phyloP scores from a whole-genome alignment of 2,113 vertebrate species.

The Peromyscus maniculatus region DNA sequence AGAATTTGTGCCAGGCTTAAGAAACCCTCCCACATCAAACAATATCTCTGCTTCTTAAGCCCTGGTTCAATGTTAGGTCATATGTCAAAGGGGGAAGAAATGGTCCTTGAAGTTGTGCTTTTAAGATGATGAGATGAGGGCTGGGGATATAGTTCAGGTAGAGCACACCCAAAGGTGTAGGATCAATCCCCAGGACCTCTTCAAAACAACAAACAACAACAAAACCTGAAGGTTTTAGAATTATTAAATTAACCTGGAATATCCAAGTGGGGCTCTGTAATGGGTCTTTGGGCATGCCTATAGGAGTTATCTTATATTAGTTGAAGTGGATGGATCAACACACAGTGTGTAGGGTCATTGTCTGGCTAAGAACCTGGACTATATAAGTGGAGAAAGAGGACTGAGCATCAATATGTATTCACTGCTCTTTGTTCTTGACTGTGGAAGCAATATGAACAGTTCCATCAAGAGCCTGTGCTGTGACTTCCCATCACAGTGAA shows the following conservation, averaged over 20 bases:
- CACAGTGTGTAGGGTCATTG: neutral
- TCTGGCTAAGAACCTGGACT: neutral
- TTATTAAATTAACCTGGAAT: neutral
- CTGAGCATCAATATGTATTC: neutral
- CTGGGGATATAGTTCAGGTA: neutral
- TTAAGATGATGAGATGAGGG: neutral
- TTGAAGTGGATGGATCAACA: neutral
- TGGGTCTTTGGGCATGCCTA: neutral
- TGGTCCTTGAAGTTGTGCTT: neutral
- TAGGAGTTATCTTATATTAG: neutral
- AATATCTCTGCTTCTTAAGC: neutral
- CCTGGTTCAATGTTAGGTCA: neutral
- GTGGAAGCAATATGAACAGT: neutral
- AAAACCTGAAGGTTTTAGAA: neutral
- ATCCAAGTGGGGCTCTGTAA: neutral
- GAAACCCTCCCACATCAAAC: neutral
- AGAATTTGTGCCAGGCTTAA: neutral
- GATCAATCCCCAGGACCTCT: neutral
- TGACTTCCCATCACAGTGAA: neutral
- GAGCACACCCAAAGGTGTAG: neutral
- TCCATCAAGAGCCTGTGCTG: neutral
- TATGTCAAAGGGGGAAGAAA: accelerated
- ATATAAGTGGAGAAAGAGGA: neutral
- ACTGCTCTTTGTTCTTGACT: neutral
- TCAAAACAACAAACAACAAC: neutral